Percentiles rank a stretch among this genome's conserved stretches.
phyloP scores from a whole-genome alignment of 2,888 invertebrate species.

The Omphaloscelis lunosa region DNA sequence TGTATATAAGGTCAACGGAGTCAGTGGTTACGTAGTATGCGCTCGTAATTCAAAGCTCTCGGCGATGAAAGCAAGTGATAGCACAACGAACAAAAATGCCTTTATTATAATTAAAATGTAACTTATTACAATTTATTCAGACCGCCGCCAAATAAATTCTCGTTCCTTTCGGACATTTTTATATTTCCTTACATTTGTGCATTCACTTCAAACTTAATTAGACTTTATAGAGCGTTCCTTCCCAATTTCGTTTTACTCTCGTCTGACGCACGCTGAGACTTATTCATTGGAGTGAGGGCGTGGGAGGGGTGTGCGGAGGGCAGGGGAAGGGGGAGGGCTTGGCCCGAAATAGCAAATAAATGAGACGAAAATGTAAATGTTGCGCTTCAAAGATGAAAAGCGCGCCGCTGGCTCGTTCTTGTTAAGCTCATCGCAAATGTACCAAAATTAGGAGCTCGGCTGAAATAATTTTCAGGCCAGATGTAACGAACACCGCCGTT shows the following conservation, averaged over 20 bases:
- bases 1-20: constrained; percentile 47
- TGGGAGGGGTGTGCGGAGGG: constrained; percentile 72
- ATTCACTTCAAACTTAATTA: constrained; percentile 90
- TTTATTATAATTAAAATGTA: constrained; percentile 48
- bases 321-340: constrained; percentile 75
- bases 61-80: constrained; percentile 49
- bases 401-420: constrained; percentile 87
- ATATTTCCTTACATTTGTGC: constrained; percentile 88
- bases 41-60: constrained; percentile 48
- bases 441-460: constrained; percentile 89
- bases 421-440: constrained; percentile 90
- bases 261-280: constrained; percentile 88
- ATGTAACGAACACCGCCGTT: constrained; percentile 79
- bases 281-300: constrained; percentile 87
- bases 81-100: constrained; percentile 42
- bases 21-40: constrained; percentile 31
- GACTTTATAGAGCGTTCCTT: constrained; percentile 91
- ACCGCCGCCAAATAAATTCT: constrained; percentile 78
- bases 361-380: constrained; percentile 91
- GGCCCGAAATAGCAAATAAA: constrained; percentile 91
- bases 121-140: constrained; percentile 57
- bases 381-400: constrained; percentile 91
- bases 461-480: constrained; percentile 89
- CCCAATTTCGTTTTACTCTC: constrained; percentile 89
- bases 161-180: constrained; percentile 82